Conservation (phyloP, 2,113 vertebrate genomes). For the Coptodon bakossiorum region DNA sequence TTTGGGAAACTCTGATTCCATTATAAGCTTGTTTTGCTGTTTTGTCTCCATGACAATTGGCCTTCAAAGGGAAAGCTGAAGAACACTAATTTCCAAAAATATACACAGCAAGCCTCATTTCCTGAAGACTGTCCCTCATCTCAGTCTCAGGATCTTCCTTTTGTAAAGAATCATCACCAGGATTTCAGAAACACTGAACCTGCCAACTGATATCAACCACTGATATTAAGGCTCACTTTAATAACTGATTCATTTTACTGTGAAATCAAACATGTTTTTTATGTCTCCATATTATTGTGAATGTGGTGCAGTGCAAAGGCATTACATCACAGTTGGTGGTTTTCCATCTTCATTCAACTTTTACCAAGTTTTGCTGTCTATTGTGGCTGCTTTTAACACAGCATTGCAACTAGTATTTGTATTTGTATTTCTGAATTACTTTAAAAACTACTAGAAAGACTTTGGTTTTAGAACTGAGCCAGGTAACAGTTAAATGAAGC, state of each 20-base stretch:
- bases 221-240: neutral
- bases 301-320: neutral
- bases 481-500: neutral
- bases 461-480: neutral
- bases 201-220: too few relatives aligned
- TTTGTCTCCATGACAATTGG: conserved; percentile 38
- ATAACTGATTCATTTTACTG: neutral
- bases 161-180: neutral
- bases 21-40: conserved; percentile 16
- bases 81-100: conserved; percentile 17
- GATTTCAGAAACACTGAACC: neutral
- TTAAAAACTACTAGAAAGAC: neutral
- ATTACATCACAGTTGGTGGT: neutral
- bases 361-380: neutral
- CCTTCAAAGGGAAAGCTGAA: conserved; percentile 2
- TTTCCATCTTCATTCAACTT: neutral
- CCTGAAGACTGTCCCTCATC: conserved; percentile 7
- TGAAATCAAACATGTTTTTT: neutral
- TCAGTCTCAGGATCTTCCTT: neutral
- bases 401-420: neutral
- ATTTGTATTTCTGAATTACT: neutral
- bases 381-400: neutral
- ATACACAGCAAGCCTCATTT: conserved; percentile 23
- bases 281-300: neutral
- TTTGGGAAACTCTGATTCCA: conserved; percentile 44